These are phyloP conservation scores for Triplophysa dalaica DNA, from an alignment of 2,113 vertebrate species.

Conservation along the genomic window DNA sequence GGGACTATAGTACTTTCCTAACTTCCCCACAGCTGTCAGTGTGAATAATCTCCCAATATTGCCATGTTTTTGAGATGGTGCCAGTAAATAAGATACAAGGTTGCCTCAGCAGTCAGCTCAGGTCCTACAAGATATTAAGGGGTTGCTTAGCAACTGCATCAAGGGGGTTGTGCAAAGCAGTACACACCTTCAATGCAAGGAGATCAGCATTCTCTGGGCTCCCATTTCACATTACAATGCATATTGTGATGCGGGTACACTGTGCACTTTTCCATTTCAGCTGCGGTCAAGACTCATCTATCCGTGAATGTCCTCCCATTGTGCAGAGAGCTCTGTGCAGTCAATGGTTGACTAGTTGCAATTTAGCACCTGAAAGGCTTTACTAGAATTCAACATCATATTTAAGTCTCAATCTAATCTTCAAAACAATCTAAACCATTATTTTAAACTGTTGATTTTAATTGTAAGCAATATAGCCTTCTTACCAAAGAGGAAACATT, in stretches of 20 bases:
- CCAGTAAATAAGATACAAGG: slow-evolving; percentile 10
- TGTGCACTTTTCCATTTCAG: slow-evolving; percentile 2
- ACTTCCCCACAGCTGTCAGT: background rate
- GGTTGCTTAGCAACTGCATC: slow-evolving; percentile 75
- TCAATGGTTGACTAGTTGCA: background rate
- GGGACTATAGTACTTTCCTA: background rate
- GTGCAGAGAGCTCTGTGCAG: background rate
- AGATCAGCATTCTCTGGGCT: background rate
- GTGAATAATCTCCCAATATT: slow-evolving; percentile 8
- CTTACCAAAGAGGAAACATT: too few species aligned
- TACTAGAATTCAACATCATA: too few species aligned
- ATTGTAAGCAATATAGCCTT: too few species aligned
- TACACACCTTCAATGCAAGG: slow-evolving; percentile 1
- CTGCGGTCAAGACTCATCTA: background rate
- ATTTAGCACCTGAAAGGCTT: too few species aligned
- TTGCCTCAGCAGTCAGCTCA: slow-evolving; percentile 30
- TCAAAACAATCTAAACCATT: too few species aligned
- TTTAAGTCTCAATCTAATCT: too few species aligned
- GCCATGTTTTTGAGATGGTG: slow-evolving; percentile 19
- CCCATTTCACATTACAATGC: slow-evolving; percentile 6
- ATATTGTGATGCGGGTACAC: background rate
- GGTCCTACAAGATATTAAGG: slow-evolving; percentile 27
- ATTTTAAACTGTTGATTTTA: too few species aligned
- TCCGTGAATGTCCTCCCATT: background rate
- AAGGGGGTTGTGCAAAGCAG: slow-evolving; percentile 39